phyloP scores from a whole-genome alignment of 2,888 invertebrate species.

The Eristalinus aeneus region DNA sequence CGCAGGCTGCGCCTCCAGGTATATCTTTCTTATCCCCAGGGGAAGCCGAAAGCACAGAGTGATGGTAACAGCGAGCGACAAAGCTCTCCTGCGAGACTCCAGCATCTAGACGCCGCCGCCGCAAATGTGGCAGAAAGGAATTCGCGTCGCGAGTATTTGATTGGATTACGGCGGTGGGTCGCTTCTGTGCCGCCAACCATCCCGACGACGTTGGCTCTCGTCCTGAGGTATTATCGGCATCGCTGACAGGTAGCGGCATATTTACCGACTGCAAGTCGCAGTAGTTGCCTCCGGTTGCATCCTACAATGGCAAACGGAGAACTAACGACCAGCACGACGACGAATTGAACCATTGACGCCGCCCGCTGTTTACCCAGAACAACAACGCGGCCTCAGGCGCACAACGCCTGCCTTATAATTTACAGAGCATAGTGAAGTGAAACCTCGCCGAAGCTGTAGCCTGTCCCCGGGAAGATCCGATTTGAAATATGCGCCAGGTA shows the following conservation, averaged over 20 bases:
- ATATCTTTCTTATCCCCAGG: not conserved
- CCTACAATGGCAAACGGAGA: conserved; percentile 19
- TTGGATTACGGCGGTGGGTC: conserved; percentile 58
- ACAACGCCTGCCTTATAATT: conserved; percentile 28
- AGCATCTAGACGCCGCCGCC: not conserved
- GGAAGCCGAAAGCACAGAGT: not conserved
- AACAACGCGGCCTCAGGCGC: not conserved
- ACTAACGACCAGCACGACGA: conserved; percentile 3
- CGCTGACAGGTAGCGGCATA: conserved; percentile 64
- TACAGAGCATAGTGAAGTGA: conserved; percentile 37
- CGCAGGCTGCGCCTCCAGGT: conserved; percentile 11
- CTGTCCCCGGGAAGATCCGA: conserved; percentile 4
- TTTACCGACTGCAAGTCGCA: conserved; percentile 24
- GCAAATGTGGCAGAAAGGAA: conserved; percentile 54
- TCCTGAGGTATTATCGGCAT: conserved; percentile 47
- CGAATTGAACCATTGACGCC: conserved; percentile 24
- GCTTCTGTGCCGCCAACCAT: conserved; percentile 64
- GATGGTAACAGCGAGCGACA: not conserved
- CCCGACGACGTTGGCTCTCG: not conserved
- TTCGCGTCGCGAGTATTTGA: conserved; percentile 52
- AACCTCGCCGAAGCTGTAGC: conserved; percentile 3
- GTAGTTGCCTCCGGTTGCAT: conserved; percentile 29
- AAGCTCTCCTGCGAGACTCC: conserved; percentile 22
- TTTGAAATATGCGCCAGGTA: conserved; percentile 10
- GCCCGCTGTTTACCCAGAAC: conserved; percentile 32